Evolutionary conservation across 2,113 vertebrate genomes (phyloP).

Genomic region (Meriones unguiculatus): DNA sequence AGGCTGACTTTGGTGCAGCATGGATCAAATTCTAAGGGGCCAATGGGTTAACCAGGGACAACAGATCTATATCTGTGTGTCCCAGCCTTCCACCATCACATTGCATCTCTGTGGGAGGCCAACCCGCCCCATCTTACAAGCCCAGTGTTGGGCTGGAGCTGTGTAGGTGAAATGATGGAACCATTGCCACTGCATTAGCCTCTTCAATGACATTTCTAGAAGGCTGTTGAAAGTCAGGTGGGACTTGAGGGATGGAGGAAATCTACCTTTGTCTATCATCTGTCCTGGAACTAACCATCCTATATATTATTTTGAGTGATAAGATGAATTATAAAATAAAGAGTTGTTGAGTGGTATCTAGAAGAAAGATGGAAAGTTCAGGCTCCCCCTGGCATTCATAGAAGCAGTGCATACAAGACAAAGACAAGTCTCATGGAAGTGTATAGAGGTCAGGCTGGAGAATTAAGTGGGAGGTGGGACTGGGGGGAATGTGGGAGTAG

Average conservation of each 20-base stretch:
- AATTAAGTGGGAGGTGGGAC: background rate
- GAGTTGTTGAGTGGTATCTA: background rate
- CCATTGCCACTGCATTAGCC: fast-evolving
- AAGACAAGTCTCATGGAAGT: background rate
- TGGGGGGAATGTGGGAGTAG: background rate
- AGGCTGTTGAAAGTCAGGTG: too few relatives aligned
- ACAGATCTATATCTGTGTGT: fast-evolving
- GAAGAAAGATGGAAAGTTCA: background rate
- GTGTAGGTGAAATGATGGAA: fast-evolving
- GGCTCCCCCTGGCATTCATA: fast-evolving
- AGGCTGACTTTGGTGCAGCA: background rate
- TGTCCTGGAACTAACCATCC: background rate
- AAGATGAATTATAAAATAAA: background rate
- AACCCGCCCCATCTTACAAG: background rate
- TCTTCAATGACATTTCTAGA: background rate
- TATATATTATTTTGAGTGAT: fast-evolving
- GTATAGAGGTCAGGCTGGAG: background rate
- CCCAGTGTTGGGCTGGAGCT: background rate
- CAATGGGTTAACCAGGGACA: fast-evolving
- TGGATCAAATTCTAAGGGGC: background rate
- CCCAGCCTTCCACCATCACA: fast-evolving
- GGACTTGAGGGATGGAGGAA: background rate
- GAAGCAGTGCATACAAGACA: fast-evolving
- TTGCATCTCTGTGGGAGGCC: background rate
- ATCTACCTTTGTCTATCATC: fast-evolving